These are phyloP conservation scores for Campoletis raptor DNA, from an alignment of 2,888 invertebrate species.

Conservation along the genomic window DNA sequence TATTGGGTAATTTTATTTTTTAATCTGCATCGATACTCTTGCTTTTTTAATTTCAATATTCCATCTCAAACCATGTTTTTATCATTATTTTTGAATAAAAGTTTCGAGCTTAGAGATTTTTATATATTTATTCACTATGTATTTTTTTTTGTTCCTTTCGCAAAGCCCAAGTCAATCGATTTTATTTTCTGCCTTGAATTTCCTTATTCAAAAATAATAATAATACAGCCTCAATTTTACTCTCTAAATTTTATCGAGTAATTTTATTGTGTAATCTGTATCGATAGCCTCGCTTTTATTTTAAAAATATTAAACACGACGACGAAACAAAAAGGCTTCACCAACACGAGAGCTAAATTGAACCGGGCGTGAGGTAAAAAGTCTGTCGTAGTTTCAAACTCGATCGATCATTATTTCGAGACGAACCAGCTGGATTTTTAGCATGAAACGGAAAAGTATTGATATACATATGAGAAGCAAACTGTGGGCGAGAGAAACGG, in stretches of 20 bases:
- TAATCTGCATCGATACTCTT: no score
- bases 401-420: constrained; percentile 40
- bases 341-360: not conserved
- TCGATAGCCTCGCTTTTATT: not conserved
- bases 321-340: not conserved
- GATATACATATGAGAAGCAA: not conserved
- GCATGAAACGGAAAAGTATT: not conserved
- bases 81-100: no score
- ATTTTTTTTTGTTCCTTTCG: no score
- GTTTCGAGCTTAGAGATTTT: no score
- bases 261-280: not conserved
- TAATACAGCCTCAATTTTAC: not conserved
- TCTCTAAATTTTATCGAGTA: not conserved
- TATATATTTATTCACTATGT: no score
- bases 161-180: not conserved
- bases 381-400: constrained; percentile 19
- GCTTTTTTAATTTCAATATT: no score
- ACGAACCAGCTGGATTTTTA: constrained; percentile 9
- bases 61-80: no score
- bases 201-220: no score
- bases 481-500: constrained; percentile 22
- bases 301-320: not conserved
- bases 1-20: no score
- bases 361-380: not conserved
- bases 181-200: no score